A percentile compares a stretch with the other conserved stretches of the same genome.
phyloP scores from a whole-genome alignment of 2,888 invertebrate species.

The Hylaea fasciaria region DNA sequence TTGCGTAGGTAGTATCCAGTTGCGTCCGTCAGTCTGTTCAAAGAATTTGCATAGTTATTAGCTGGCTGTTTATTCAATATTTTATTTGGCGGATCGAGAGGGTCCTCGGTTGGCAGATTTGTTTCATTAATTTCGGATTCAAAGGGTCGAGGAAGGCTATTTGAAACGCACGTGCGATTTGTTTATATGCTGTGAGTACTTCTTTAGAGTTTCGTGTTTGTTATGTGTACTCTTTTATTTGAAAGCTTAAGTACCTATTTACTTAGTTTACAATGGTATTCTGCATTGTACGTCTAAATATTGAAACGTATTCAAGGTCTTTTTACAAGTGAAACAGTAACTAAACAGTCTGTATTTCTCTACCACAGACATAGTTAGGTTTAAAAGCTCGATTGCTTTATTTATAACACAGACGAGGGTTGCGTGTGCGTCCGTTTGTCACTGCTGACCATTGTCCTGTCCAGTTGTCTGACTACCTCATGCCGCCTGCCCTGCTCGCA shows the following conservation, averaged over 20 bases:
- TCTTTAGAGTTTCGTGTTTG: not conserved
- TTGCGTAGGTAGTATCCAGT: not conserved
- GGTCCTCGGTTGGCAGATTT: constrained; percentile 26
- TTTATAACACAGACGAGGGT: constrained; percentile 17
- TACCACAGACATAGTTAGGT: not conserved
- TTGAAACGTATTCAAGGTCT: too few relatives aligned
- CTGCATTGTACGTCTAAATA: too few relatives aligned
- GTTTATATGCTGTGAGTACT: constrained; percentile 7
- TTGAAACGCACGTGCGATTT: constrained; percentile 26
- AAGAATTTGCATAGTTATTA: constrained; percentile 75
- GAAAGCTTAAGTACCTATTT: too few relatives aligned
- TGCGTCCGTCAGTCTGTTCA: constrained; percentile 51
- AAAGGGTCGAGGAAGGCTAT: constrained; percentile 4
- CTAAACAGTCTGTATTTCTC: too few relatives aligned
- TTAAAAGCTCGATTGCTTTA: constrained; percentile 7
- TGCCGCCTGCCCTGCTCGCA: constrained; percentile 6
- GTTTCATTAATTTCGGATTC: constrained; percentile 37
- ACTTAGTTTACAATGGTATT: too few relatives aligned
- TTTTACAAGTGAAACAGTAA: too few relatives aligned
- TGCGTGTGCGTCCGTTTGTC: constrained; percentile 32
- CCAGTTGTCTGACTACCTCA: constrained; percentile 12
- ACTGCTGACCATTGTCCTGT: constrained; percentile 38
- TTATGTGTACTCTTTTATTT: not conserved
- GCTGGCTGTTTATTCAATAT: constrained; percentile 57
- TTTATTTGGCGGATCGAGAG: constrained; percentile 51